Evolutionary conservation across 2,888 invertebrate genomes (phyloP).

Genomic region (Eupithecia subfuscata): DNA sequence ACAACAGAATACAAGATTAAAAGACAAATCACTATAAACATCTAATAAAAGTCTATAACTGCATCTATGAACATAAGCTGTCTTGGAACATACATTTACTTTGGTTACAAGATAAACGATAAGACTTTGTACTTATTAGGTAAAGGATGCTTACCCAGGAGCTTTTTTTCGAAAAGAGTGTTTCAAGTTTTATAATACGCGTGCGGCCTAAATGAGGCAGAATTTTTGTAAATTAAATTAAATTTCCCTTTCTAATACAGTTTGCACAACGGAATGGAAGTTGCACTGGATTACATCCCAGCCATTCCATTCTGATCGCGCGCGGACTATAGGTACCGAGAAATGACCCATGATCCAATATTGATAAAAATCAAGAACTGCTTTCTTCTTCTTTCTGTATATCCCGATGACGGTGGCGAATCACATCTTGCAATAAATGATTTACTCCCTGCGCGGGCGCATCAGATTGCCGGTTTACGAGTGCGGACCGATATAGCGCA

Average conservation of each 20-base stretch:
- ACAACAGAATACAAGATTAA: too few relatives aligned
- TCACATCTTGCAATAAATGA: constrained; percentile 40
- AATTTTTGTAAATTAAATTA: neutral
- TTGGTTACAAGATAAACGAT: too few relatives aligned
- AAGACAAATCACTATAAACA: too few relatives aligned
- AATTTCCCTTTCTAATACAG: too few relatives aligned
- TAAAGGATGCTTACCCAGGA: too few relatives aligned
- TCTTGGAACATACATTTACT: too few relatives aligned
- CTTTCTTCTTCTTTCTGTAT: too few relatives aligned
- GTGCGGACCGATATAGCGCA: constrained; percentile 38
- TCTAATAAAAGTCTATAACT: too few relatives aligned
- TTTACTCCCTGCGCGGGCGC: constrained; percentile 40
- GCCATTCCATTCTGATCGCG: neutral
- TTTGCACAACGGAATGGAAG: neutral
- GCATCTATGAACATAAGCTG: too few relatives aligned
- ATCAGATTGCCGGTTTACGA: constrained; percentile 43
- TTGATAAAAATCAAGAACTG: neutral
- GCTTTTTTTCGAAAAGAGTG: too few relatives aligned
- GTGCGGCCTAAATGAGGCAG: neutral
- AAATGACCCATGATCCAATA: neutral
- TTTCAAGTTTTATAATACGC: neutral
- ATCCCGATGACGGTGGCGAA: constrained; percentile 12
- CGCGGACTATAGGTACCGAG: neutral
- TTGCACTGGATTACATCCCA: neutral
- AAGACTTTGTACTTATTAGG: too few relatives aligned